Conservation (phyloP, 64 coral and sea anemone species). For the Montipora sp. region DNA sequence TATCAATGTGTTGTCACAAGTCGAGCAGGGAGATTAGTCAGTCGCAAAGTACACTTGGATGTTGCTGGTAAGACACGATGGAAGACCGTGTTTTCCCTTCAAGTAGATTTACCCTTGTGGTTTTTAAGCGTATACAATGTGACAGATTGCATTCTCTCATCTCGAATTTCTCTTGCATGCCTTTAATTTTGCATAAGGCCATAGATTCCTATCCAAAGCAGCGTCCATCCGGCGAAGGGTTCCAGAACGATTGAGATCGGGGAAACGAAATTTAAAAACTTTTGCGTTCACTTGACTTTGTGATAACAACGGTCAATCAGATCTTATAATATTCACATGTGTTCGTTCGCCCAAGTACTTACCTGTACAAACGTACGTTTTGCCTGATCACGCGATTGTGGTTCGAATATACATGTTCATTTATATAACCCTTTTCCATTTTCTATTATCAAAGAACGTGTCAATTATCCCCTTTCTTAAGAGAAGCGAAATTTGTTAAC, state of each 20-base stretch:
- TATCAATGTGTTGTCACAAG: slow-evolving; percentile 71
- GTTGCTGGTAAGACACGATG: slow-evolving; percentile 60
- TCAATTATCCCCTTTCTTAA: slow-evolving; percentile 17
- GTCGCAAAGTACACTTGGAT: slow-evolving; percentile 58
- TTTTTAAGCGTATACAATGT: not conserved
- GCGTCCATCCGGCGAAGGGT: not conserved
- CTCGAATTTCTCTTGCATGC: too few species aligned
- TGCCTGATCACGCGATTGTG: slow-evolving; percentile 26
- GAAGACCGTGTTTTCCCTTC: not conserved
- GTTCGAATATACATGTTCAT: not conserved
- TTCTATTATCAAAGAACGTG: not conserved
- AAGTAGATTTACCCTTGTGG: not conserved
- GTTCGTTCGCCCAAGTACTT: not conserved
- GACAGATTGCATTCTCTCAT: not conserved
- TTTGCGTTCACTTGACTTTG: not conserved
- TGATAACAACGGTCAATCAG: not conserved
- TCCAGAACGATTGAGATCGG: not conserved
- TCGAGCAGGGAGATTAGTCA: slow-evolving; percentile 33
- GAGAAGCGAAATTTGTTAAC: not conserved
- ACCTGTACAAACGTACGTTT: not conserved
- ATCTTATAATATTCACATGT: not conserved
- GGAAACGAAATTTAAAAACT: not conserved
- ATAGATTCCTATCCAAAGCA: slow-evolving; percentile 12
- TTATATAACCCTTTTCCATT: not conserved
- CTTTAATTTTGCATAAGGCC: not conserved